A percentile compares a stretch with the other conserved stretches of the same genome.
Conservation (phyloP, 2,888 invertebrate species). For the Tholera decimalis region DNA sequence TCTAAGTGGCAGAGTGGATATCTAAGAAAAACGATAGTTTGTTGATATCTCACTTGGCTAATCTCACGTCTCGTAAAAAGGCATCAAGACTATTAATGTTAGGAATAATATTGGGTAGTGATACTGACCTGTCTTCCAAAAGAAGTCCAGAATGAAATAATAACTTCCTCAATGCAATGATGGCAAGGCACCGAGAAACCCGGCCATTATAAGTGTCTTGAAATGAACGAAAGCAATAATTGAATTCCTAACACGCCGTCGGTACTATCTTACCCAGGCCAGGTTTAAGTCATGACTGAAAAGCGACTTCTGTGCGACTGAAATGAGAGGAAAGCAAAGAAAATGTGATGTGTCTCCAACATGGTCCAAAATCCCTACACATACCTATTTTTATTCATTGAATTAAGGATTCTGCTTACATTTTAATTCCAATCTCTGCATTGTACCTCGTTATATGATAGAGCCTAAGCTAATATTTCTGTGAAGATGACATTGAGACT, state of each 20-base stretch:
- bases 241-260: conserved; percentile 54
- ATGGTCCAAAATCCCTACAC: conserved; percentile 26
- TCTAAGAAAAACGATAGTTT: conserved; percentile 8
- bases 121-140: conserved; percentile 69
- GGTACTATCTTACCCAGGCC: conserved; percentile 52
- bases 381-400: conserved; percentile 41
- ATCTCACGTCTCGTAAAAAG: conserved; percentile 31
- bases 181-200: conserved; percentile 76
- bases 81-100: conserved; percentile 42
- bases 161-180: conserved; percentile 64
- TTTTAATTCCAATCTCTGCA: conserved; percentile 13
- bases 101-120: conserved; percentile 39
- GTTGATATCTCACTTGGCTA: conserved; percentile 1
- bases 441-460: conserved; percentile 11
- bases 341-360: conserved; percentile 12
- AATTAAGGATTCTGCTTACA: conserved; percentile 31
- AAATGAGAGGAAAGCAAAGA: conserved; percentile 8
- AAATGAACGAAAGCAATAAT: conserved; percentile 64
- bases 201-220: conserved; percentile 50
- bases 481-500: conserved; percentile 14
- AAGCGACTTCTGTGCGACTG: conserved; percentile 65
- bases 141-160: conserved; percentile 56
- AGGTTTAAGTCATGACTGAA: conserved; percentile 57
- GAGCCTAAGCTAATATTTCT: conserved; percentile 25
- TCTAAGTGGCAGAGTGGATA: conserved; percentile 19